A percentile compares a stretch with the other conserved stretches of the same genome.
These are phyloP conservation scores for Phytoseiulus persimilis DNA, from an alignment of 2,888 invertebrate genomes.

Conservation along the genomic window DNA sequence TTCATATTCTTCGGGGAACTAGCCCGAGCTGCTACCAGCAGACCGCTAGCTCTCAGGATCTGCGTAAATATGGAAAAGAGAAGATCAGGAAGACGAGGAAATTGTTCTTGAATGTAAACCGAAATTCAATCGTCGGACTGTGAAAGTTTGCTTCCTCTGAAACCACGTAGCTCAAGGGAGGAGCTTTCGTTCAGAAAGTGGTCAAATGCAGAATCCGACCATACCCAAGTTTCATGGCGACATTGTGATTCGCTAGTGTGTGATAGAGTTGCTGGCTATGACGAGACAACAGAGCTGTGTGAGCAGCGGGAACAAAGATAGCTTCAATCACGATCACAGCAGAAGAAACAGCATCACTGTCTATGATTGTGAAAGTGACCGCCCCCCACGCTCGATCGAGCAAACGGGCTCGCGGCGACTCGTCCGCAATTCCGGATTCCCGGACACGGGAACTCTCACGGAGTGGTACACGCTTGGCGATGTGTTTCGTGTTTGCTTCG, in stretches of 20 bases:
- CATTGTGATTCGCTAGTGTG: background rate
- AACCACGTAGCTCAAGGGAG: background rate
- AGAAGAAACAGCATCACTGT: background rate
- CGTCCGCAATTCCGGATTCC: background rate
- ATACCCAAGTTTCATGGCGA: background rate
- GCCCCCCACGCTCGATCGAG: background rate
- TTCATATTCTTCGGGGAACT: background rate
- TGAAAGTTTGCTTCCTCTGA: background rate
- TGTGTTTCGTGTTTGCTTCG: background rate
- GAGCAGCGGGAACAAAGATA: background rate
- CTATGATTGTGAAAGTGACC: background rate
- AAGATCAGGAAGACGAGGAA: background rate
- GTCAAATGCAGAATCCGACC: constrained; percentile 18
- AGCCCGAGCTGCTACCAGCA: background rate
- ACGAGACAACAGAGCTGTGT: background rate
- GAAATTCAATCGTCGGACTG: background rate
- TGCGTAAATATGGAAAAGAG: background rate
- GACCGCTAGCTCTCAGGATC: background rate
- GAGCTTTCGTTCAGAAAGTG: background rate
- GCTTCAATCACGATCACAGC: background rate
- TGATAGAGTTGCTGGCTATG: background rate
- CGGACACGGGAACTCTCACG: background rate
- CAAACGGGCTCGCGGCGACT: background rate
- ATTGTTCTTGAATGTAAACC: background rate
- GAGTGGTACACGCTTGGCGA: background rate